Evolutionary conservation across 2,888 invertebrate genomes (phyloP), one percentile per base, ranked within the genome.

Genomic region (Cheilosia pagana): DNA sequence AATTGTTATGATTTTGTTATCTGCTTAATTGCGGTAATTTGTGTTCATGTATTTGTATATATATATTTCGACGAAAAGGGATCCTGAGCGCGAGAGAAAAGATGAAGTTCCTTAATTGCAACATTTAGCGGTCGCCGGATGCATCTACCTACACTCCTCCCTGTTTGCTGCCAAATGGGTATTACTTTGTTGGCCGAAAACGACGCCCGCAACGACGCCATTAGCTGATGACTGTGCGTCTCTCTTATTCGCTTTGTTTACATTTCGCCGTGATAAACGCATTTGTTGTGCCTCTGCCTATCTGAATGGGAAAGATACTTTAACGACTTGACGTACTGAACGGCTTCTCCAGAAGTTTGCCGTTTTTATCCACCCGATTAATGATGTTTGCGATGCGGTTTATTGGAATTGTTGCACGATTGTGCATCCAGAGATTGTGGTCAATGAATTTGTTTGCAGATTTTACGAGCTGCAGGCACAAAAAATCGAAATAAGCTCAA

Each of bases 1-100:
- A 83, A 79, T 79, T 83, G 72, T 83, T 83, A 83, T 83, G 83
- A 83, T 83, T 83, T 83, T 83, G 83, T 83, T 83, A 83, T 83
- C 83, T 83, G 39, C 79, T 78, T 83, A 78, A 83, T 78, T 83
- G 74, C 74, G 62, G 83, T 83, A 83, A 83, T 83, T 83, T 83
- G 83, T 83, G 83, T 83, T 59, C 83, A 79, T 70, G 68, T 83
- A 28, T 28, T 74, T 70, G 68, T 83, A 28, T 28, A 23, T 23
- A 23, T 23, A 74, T 74, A 70, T 31, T 39, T 31, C 31, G 50
- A 78, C 16, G 62, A 57, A 53, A 67, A 59, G 67, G 52, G 50
- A 62, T 74, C 53, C 16, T 39, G 16, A 19, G 12, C 35, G 52
- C 19, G 57, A 21, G 35, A 25, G 10, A 45, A 53, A 31, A 70